phyloP scores from a whole-genome alignment of 2,888 invertebrate genomes.

The Resseliella maxima region DNA sequence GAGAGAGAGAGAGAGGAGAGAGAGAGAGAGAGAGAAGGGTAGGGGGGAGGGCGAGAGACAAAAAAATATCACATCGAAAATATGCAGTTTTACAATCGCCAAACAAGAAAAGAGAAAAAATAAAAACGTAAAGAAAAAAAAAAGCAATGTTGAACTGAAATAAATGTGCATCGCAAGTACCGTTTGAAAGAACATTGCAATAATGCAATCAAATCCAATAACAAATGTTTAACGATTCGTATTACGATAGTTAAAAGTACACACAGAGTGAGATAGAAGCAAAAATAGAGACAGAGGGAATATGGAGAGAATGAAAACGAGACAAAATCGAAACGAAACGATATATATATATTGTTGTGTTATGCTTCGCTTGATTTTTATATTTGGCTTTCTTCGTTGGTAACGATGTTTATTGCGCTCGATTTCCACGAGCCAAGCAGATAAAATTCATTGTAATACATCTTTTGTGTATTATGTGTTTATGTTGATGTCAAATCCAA shows the following conservation, averaged over 20 bases:
- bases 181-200: constrained; percentile 53
- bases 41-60: too few relatives aligned
- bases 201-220: constrained; percentile 47
- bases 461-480: constrained; percentile 51
- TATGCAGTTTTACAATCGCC: constrained; percentile 29
- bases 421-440: constrained; percentile 23
- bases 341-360: constrained; percentile 3
- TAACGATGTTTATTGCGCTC: constrained; percentile 33
- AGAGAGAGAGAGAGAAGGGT: not conserved
- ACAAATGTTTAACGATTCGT: constrained; percentile 51
- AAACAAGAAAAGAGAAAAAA: not conserved
- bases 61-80: not conserved
- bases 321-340: not conserved
- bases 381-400: not conserved
- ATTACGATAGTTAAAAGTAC: constrained; percentile 37
- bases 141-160: too few relatives aligned
- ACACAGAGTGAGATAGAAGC: not conserved
- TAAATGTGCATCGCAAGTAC: constrained; percentile 53
- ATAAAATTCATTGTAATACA: constrained; percentile 53
- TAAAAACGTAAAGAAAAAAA: not conserved
- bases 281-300: not conserved
- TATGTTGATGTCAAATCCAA: constrained; percentile 33
- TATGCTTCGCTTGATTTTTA: constrained; percentile 47
- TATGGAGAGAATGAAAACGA: not conserved
- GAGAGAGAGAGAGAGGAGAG: not conserved